phyloP scores from a whole-genome alignment of 2,797 vertebrate genomes.

The Sternarchorhynchus goeldii region DNA sequence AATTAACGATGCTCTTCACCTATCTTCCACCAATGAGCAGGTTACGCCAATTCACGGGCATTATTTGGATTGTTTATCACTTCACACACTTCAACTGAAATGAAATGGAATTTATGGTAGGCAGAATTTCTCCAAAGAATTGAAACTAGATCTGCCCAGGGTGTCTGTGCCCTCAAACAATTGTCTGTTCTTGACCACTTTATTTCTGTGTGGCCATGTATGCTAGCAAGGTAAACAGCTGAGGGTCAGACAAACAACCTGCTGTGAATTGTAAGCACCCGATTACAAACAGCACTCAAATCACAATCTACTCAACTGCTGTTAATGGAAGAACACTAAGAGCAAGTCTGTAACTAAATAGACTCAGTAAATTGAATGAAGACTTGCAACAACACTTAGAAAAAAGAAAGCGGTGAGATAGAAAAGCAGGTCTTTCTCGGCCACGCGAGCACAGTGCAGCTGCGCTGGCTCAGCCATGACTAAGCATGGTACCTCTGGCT shows the following conservation, averaged over 20 bases:
- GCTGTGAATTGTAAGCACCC: neutral
- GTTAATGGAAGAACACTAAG: constrained; percentile 68
- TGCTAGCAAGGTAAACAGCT: constrained; percentile 20
- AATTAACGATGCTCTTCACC: constrained; percentile 72
- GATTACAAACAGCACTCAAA: constrained; percentile 55
- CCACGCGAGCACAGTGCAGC: neutral
- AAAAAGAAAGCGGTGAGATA: neutral
- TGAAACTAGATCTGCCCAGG: constrained; percentile 50
- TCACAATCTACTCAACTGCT: constrained; percentile 64
- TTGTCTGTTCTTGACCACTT: neutral
- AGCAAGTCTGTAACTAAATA: constrained; percentile 69
- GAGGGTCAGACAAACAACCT: constrained; percentile 5
- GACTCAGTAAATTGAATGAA: constrained; percentile 68
- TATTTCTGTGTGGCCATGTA: neutral
- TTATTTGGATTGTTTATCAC: constrained; percentile 76
- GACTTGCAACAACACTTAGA: constrained; percentile 48
- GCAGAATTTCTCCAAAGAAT: constrained; percentile 59
- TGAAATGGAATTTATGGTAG: constrained; percentile 70
- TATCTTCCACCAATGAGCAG: constrained; percentile 66
- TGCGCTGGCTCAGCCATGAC: neutral
- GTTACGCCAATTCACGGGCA: constrained; percentile 73
- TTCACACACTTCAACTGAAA: constrained; percentile 68
- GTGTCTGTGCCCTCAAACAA: constrained; percentile 30
- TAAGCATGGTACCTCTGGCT: neutral
- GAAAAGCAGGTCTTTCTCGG: neutral